These are phyloP conservation scores for Takifugu bimaculatus DNA, from an alignment of 2,113 vertebrate genomes.

Conservation along the genomic window DNA sequence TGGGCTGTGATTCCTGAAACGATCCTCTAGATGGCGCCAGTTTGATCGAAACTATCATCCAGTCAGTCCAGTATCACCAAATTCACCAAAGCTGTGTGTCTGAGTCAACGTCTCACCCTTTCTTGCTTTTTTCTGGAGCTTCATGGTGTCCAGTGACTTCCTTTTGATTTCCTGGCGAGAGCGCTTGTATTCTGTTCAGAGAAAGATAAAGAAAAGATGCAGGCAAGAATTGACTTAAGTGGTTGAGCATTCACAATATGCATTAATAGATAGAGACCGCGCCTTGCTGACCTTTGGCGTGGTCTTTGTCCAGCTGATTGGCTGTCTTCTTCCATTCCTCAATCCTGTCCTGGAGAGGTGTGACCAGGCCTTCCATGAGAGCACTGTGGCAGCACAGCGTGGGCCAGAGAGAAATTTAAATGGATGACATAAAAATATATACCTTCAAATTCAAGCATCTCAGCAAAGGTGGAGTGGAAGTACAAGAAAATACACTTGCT, in stretches of 20 bases:
- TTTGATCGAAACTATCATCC: slow-evolving; percentile 12
- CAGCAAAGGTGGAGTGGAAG: background rate
- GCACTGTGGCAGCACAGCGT: slow-evolving; percentile 68
- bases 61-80: background rate
- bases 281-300: slow-evolving; percentile 84
- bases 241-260: too few species aligned
- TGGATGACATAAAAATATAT: background rate
- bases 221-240: background rate
- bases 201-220: background rate
- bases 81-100: background rate
- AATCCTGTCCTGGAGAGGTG: slow-evolving; percentile 92
- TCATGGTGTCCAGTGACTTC: slow-evolving; percentile 94
- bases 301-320: slow-evolving; percentile 96
- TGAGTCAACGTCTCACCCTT: slow-evolving; percentile 81
- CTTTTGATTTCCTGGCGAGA: slow-evolving; percentile 98
- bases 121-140: slow-evolving; percentile 95
- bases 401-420: slow-evolving; percentile 17
- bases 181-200: slow-evolving; percentile 87
- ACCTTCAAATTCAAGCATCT: background rate
- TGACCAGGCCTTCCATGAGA: slow-evolving; percentile 94
- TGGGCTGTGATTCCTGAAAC: slow-evolving; percentile 15
- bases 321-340: slow-evolving; percentile 98
- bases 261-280: background rate
- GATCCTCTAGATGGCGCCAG: slow-evolving; percentile 47
- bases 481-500: slow-evolving; percentile 73